These are phyloP conservation scores for Toxotes jaculatrix DNA, from an alignment of 2,113 vertebrate species.

Conservation along the genomic window DNA sequence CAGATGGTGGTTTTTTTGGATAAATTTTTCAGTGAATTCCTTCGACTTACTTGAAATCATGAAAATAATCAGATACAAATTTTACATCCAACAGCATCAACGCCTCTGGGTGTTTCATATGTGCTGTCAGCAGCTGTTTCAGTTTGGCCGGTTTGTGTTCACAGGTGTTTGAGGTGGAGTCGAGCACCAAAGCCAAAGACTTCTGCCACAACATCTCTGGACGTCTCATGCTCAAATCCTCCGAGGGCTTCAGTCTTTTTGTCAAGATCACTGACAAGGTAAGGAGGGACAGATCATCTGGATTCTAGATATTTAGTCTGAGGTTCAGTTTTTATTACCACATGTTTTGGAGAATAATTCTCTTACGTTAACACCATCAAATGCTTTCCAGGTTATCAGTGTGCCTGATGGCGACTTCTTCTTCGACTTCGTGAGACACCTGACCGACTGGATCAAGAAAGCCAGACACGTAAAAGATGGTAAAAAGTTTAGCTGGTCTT, in stretches of 20 bases:
- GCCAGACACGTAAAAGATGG: conserved; percentile 94
- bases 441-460: conserved; percentile 99
- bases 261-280: conserved; percentile 99
- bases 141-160: neutral
- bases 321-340: too few species aligned
- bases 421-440: conserved; percentile 98
- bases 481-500: conserved; percentile 51
- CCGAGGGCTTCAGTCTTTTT: conserved; percentile 97
- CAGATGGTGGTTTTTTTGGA: too few species aligned
- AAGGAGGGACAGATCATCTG: neutral
- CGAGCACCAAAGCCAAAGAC: conserved; percentile 98
- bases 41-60: too few species aligned
- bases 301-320: too few species aligned
- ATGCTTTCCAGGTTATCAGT: conserved; percentile 91
- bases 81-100: too few species aligned
- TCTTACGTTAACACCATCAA: neutral
- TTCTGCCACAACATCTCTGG: conserved; percentile 96
- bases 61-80: too few species aligned
- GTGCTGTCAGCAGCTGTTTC: neutral
- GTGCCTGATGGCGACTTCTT: conserved; percentile 99
- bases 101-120: too few species aligned
- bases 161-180: conserved; percentile 98
- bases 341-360: too few species aligned
- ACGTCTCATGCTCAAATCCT: conserved; percentile 91
- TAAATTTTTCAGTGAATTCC: too few species aligned